Conservation (phyloP, 1,140 invertebrate genomes). For the Grapholita molesta region DNA sequence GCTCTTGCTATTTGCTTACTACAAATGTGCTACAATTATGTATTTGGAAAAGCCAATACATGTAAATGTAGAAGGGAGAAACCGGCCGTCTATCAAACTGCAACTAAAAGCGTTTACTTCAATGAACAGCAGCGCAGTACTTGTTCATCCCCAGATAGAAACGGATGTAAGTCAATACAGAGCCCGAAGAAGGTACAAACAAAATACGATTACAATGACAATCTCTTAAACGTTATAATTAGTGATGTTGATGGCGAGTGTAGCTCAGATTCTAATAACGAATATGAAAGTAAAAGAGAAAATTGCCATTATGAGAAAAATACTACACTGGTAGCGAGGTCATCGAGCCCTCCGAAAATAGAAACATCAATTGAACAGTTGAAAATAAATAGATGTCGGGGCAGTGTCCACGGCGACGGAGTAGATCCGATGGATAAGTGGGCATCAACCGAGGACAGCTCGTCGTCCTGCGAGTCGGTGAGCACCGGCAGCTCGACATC, state of each 20-base stretch:
- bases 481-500: neutral
- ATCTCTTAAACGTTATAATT: slow-evolving; percentile 53
- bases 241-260: slow-evolving; percentile 43
- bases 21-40: slow-evolving; percentile 53
- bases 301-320: neutral
- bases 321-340: slow-evolving; percentile 20
- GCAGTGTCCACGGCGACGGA: neutral
- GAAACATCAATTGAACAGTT: slow-evolving; percentile 55
- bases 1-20: slow-evolving; percentile 47
- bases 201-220: slow-evolving; percentile 61
- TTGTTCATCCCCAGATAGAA: slow-evolving; percentile 22
- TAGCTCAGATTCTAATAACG: slow-evolving; percentile 21
- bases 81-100: neutral
- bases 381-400: slow-evolving; percentile 32
- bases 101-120: slow-evolving; percentile 25
- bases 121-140: slow-evolving; percentile 30
- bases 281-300: slow-evolving; percentile 6
- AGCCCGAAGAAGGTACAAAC: slow-evolving; percentile 45
- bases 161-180: slow-evolving; percentile 38
- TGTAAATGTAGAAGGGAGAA: slow-evolving; percentile 36
- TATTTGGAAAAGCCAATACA: slow-evolving; percentile 38
- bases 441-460: neutral
- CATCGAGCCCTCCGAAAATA: slow-evolving; percentile 57
- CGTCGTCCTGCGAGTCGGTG: slow-evolving; percentile 1
- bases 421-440: neutral